Base-by-base conservation (phyloP, 2,888 invertebrate species). In the Drosophila imparisetae region DNA sequence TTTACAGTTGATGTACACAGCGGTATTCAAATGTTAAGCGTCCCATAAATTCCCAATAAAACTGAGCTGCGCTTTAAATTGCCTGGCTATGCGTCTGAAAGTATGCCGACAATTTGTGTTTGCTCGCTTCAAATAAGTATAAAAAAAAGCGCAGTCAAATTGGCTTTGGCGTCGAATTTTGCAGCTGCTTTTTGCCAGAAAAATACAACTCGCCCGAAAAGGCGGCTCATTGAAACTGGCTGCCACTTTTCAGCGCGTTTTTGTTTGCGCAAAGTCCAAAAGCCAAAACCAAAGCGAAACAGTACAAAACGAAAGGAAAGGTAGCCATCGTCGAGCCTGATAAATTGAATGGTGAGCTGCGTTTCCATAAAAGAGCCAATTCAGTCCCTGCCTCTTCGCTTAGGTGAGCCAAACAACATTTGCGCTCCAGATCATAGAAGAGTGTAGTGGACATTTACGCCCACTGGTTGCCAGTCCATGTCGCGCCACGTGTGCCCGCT, bases 281-380 rank as follows among this genome's bases (percentile, higher is more conserved):
- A 68, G 54, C 62, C 80, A 81, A 77, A 60, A 57, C 55, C 57
- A 57, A 57, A 57, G 42, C 57, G 42, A 18, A 64, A 40, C 42
- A 64, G 57, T 61, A 48, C 67, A 38, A 65, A 66, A 66, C 38
- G 64, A 38, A 13, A 36, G 53, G 57, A 61, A 58, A 49, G 42
- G 66, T 61, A 72, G 58, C 74, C 71, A 69, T 70, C 74, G 77
- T 70, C 81, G 79, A 89, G 85, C 79, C 87, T 86, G 85, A 86
- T 89, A 85, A 89, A 86, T 86, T 83, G 87, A 89, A 86, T 86
- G 85, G 89, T 81, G 81, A 89, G 79, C 70, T 83, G 77, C 79
- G 87, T 78, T 81, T 72, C 78, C 78, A 89, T 81, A 89, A 89
- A 86, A 73, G 72, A 81, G 49, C 78, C 66, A 68, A 66, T 81